Evolutionary conservation across 1,140 invertebrate species (phyloP).

Genomic region (Vollenhovia emeryi): DNA sequence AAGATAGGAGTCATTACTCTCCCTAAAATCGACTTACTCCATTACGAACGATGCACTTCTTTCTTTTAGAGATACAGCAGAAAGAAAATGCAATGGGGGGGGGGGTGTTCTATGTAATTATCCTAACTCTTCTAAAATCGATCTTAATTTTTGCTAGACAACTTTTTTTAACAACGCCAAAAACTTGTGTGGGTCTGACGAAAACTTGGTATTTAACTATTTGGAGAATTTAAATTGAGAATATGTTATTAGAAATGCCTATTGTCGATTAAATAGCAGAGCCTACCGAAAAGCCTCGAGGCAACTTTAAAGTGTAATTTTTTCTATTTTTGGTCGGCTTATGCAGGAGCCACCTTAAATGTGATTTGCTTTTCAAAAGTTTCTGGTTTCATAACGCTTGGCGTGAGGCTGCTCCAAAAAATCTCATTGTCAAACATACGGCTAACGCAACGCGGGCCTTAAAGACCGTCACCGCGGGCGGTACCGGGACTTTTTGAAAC

Average conservation of each 20-base stretch:
- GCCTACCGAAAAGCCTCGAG: neutral
- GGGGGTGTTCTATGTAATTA: neutral
- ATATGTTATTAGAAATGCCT: neutral
- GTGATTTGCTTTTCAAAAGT: neutral
- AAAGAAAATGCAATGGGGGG: neutral
- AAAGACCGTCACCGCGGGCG: conserved; percentile 3
- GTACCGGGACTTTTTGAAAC: conserved; percentile 33
- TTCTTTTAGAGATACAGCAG: neutral
- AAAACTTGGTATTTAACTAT: neutral
- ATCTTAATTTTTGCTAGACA: neutral
- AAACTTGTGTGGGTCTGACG: neutral
- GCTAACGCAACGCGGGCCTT: neutral
- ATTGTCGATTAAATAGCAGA: neutral
- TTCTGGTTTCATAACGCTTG: neutral
- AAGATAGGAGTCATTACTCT: conserved; percentile 64
- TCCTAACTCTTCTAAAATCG: neutral
- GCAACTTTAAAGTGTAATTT: no score
- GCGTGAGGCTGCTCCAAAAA: neutral
- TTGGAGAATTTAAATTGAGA: neutral
- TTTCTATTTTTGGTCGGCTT: no score
- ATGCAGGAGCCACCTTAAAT: neutral
- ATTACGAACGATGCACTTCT: neutral
- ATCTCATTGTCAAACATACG: neutral
- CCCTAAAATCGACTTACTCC: neutral
- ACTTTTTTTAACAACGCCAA: neutral